Evolutionary conservation across 2,888 invertebrate genomes (phyloP).

Genomic region (Pseudoips prasinana): DNA sequence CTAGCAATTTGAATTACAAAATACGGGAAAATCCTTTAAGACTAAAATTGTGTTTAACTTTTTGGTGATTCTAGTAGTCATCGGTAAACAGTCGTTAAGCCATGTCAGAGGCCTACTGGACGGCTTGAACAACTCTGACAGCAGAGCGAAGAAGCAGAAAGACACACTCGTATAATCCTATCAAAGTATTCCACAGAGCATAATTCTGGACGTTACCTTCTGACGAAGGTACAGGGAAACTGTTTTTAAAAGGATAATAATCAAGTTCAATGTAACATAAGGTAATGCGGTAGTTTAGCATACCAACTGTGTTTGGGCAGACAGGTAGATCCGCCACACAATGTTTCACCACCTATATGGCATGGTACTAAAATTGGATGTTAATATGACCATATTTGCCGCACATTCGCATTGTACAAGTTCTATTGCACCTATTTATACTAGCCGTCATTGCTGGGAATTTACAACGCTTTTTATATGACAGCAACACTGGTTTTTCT

Average conservation of each 20-base stretch:
- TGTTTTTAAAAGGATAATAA: conserved; percentile 14
- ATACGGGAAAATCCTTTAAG: too few species aligned
- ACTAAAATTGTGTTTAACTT: too few species aligned
- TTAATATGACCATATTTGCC: conserved; percentile 20
- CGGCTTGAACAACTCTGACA: too few species aligned
- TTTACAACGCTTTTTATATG: background rate
- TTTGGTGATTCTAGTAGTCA: too few species aligned
- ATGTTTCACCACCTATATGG: conserved; percentile 23
- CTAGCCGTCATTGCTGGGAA: background rate
- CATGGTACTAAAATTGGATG: conserved; percentile 28
- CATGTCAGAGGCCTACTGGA: too few species aligned
- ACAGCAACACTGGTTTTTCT: too few species aligned
- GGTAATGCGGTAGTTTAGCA: conserved; percentile 32
- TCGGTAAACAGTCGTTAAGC: too few species aligned
- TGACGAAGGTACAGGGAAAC: conserved; percentile 31
- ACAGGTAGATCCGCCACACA: conserved; percentile 34
- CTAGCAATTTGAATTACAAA: too few species aligned
- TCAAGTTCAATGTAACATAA: conserved; percentile 16
- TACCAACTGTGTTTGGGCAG: conserved; percentile 33
- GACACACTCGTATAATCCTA: too few species aligned
- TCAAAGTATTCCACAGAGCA: conserved; percentile 2
- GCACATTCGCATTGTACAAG: conserved; percentile 12
- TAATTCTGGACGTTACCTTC: conserved; percentile 11
- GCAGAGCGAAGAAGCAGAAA: too few species aligned
- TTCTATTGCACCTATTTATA: conserved; percentile 2